A percentile compares a stretch with the other conserved stretches of the same genome.
phyloP scores from a whole-genome alignment of 2,797 vertebrate genomes.

The Crax fasciolata region DNA sequence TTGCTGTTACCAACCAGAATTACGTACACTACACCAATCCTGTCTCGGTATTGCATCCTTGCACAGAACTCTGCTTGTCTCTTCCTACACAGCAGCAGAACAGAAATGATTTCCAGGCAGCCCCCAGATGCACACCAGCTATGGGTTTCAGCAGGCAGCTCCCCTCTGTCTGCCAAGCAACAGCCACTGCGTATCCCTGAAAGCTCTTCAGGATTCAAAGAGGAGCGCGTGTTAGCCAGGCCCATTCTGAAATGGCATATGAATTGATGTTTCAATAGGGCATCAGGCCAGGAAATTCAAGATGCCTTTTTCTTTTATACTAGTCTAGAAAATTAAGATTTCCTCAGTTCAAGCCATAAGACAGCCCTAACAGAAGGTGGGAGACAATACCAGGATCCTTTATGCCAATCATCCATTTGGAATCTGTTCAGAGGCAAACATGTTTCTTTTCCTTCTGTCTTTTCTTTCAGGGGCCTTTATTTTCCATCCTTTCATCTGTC shows the following conservation, averaged over 20 bases:
- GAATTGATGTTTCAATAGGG: conserved; percentile 57
- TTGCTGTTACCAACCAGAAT: neutral
- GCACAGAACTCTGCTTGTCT: neutral
- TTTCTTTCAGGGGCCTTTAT: conserved; percentile 36
- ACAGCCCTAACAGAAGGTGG: conserved; percentile 54
- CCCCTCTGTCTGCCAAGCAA: neutral
- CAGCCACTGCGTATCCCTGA: neutral
- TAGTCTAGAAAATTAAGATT: conserved; percentile 61
- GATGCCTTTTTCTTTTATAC: conserved; percentile 36
- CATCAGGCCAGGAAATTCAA: conserved; percentile 60
- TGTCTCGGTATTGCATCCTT: neutral
- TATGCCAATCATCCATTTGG: conserved; percentile 52
- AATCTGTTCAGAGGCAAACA: conserved; percentile 41
- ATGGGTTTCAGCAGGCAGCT: neutral
- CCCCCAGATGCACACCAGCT: neutral
- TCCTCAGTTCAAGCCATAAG: conserved; percentile 40
- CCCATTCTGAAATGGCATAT: conserved; percentile 17
- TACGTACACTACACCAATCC: rapidly evolving
- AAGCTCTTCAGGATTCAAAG: conserved; percentile 33
- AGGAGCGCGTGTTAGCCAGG: conserved; percentile 30
- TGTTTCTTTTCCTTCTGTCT: conserved; percentile 20
- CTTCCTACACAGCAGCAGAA: neutral
- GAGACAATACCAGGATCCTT: conserved; percentile 33
- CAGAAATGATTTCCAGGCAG: neutral
- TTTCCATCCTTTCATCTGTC: conserved; percentile 31